phyloP scores from a whole-genome alignment of 2,888 invertebrate genomes.

The Rosalia funebris region DNA sequence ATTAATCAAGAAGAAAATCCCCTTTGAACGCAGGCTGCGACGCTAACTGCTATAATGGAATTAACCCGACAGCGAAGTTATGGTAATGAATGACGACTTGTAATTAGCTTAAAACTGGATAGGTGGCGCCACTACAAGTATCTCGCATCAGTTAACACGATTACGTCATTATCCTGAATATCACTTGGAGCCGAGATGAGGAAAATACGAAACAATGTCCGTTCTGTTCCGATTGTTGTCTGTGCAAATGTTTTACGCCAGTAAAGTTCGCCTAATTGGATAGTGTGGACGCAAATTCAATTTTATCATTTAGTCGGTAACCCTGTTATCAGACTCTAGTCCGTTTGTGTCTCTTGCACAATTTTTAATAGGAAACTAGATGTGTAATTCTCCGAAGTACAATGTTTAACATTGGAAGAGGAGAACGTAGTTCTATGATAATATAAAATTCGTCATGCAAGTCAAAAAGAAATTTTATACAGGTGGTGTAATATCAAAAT shows the following conservation, averaged over 20 bases:
- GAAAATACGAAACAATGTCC: constrained; percentile 1
- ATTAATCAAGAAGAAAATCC: constrained; percentile 24
- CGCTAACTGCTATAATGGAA: constrained; percentile 24
- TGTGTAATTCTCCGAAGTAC: too few species aligned
- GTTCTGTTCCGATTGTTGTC: not conserved
- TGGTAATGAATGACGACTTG: constrained; percentile 63
- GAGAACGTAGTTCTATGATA: too few species aligned
- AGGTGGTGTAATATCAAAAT: too few species aligned
- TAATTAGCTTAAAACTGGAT: constrained; percentile 62
- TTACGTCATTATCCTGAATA: constrained; percentile 45
- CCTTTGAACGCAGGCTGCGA: constrained; percentile 7
- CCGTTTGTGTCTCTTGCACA: too few species aligned
- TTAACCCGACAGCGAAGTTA: constrained; percentile 50
- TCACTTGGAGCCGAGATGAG: constrained; percentile 1
- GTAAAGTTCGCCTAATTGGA: not conserved
- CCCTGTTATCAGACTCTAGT: too few species aligned
- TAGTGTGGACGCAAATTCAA: not conserved
- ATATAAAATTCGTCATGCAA: too few species aligned
- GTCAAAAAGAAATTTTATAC: too few species aligned
- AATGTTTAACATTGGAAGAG: too few species aligned
- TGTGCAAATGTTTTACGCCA: not conserved
- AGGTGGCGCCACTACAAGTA: constrained; percentile 55
- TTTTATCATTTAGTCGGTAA: not conserved
- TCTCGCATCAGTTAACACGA: constrained; percentile 50
- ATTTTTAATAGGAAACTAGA: too few species aligned